Conservation (phyloP, 2,888 invertebrate species). For the Tachina grossa region DNA sequence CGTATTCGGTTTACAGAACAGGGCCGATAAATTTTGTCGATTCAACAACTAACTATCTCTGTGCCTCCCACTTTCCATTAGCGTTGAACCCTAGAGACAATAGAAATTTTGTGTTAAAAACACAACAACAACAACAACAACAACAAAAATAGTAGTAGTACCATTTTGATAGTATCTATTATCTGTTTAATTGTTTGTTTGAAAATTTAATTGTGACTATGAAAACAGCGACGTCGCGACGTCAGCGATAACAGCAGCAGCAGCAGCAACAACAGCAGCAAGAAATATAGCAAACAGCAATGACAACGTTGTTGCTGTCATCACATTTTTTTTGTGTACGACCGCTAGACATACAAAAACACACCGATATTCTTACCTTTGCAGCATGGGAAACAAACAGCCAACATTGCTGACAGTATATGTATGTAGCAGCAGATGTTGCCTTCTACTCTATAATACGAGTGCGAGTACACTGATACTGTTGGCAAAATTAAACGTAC, state of each 20-base stretch:
- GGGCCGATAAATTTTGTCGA: constrained; percentile 47
- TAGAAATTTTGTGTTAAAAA: constrained; percentile 43
- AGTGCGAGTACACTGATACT: neutral
- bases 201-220: constrained; percentile 72
- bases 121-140: constrained; percentile 37
- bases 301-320: constrained; percentile 52
- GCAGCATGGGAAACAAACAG: constrained; percentile 31
- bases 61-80: neutral
- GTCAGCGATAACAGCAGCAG: constrained; percentile 34
- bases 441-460: constrained; percentile 53
- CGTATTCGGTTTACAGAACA: too few species aligned
- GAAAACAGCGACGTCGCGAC: constrained; percentile 56
- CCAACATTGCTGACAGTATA: constrained; percentile 6
- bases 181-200: constrained; percentile 72
- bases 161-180: constrained; percentile 64
- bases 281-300: constrained; percentile 12
- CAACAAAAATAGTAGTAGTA: neutral
- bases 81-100: constrained; percentile 1
- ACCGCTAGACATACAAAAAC: constrained; percentile 8
- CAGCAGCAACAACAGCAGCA: neutral
- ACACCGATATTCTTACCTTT: constrained; percentile 56
- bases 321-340: constrained; percentile 48
- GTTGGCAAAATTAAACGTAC: constrained; percentile 39
- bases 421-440: constrained; percentile 46
- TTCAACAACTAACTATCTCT: constrained; percentile 33